phyloP scores from a whole-genome alignment of 2,113 vertebrate species.

The Charadrius vociferus region DNA sequence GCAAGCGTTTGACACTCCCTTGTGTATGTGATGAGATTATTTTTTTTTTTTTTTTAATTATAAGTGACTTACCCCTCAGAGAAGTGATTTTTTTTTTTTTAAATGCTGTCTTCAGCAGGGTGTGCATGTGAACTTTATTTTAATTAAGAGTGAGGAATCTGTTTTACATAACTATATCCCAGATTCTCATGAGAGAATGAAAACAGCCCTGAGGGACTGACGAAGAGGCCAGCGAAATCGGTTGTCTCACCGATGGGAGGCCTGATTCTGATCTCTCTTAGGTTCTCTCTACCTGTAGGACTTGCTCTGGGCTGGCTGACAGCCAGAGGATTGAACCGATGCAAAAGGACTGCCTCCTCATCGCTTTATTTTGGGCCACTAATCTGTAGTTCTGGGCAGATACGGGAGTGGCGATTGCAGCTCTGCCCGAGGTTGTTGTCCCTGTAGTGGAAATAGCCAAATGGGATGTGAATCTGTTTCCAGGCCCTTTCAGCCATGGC shows the following conservation, averaged over 20 bases:
- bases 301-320: background rate
- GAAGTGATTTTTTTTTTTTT: background rate
- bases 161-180: constrained; percentile 41
- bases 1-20: background rate
- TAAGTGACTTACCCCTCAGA: constrained; percentile 6
- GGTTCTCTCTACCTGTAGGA: background rate
- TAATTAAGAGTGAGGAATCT: constrained; percentile 57
- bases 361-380: background rate
- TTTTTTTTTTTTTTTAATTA: constrained; percentile 2
- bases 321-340: background rate
- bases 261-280: background rate
- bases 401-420: background rate
- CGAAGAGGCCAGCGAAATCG: background rate
- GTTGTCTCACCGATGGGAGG: background rate
- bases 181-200: constrained; percentile 52
- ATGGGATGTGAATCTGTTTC: background rate
- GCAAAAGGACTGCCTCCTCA: background rate
- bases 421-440: background rate
- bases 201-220: constrained; percentile 17
- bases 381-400: background rate
- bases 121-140: constrained; percentile 61
- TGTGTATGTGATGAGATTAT: background rate
- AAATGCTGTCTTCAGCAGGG: constrained; percentile 34
- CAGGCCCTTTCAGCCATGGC: background rate
- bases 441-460: background rate